Percentiles rank a stretch among this genome's conserved stretches.
phyloP scores from a whole-genome alignment of 1,140 invertebrate genomes.

The Euglossa dilemma region DNA sequence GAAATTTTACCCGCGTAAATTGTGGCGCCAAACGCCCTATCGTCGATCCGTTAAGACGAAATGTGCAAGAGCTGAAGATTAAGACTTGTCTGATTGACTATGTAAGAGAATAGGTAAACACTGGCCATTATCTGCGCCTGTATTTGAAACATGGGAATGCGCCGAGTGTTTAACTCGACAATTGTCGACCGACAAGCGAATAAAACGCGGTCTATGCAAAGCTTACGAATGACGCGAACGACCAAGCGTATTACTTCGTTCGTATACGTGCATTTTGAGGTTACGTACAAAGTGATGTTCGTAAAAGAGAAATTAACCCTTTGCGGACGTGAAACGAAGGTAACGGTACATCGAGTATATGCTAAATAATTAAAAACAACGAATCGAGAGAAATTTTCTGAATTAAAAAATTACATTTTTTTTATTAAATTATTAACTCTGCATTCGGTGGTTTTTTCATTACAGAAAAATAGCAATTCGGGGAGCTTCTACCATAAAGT shows the following conservation, averaged over 20 bases:
- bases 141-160: slow-evolving; percentile 27
- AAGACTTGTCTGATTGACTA: background rate
- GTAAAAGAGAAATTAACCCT: background rate
- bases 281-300: no score
- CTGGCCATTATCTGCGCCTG: slow-evolving; percentile 8
- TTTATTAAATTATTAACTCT: no score
- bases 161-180: slow-evolving; percentile 28
- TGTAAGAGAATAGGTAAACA: slow-evolving; percentile 8
- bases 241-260: background rate
- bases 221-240: background rate
- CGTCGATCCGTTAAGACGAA: background rate
- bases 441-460: no score
- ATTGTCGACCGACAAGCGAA: background rate
- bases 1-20: no score
- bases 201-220: slow-evolving; percentile 2
- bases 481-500: no score
- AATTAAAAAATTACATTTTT: no score
- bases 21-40: no score
- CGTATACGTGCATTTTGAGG: background rate
- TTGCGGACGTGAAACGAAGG: no score
- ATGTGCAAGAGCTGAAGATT: background rate
- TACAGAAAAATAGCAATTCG: no score
- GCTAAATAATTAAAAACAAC: no score
- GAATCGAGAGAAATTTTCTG: no score
- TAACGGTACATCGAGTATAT: no score